Evolutionary conservation across 2,797 vertebrate genomes (phyloP).

Genomic region (Premnoplex brunnescens): DNA sequence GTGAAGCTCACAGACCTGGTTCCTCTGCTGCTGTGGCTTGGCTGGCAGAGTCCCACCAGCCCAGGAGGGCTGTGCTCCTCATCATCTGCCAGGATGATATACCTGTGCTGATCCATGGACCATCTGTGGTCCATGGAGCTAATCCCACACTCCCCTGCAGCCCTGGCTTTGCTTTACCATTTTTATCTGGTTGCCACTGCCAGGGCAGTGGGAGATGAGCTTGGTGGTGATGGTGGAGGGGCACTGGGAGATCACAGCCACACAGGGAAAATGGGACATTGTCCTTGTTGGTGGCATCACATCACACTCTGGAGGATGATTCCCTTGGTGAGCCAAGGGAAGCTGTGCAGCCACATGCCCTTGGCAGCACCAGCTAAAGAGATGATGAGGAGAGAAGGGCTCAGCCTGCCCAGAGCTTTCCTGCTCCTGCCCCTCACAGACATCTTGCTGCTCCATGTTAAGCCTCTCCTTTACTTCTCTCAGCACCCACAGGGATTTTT

Average conservation of each 20-base stretch:
- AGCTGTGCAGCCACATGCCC: background rate
- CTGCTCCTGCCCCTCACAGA: background rate
- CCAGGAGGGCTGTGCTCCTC: background rate
- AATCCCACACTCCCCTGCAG: background rate
- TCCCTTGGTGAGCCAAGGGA: background rate
- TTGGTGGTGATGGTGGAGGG: background rate
- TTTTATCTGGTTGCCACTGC: accelerated
- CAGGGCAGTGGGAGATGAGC: background rate
- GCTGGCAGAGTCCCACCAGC: background rate
- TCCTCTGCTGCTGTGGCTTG: background rate
- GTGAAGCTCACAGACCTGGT: background rate
- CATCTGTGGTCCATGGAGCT: accelerated
- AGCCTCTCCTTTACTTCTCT: background rate
- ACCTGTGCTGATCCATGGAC: accelerated
- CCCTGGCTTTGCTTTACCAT: background rate
- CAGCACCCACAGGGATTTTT: background rate
- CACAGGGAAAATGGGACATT: accelerated
- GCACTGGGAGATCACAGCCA: background rate
- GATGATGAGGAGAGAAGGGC: background rate
- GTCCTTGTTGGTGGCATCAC: background rate
- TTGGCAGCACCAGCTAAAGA: background rate
- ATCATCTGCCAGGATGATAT: background rate
- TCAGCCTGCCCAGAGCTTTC: background rate
- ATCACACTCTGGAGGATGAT: background rate
- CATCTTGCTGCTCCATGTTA: accelerated